A percentile compares a stretch with the other conserved stretches of the same genome.
Conservation (phyloP, 2,797 vertebrate genomes). For the Tenualosa ilisha region DNA sequence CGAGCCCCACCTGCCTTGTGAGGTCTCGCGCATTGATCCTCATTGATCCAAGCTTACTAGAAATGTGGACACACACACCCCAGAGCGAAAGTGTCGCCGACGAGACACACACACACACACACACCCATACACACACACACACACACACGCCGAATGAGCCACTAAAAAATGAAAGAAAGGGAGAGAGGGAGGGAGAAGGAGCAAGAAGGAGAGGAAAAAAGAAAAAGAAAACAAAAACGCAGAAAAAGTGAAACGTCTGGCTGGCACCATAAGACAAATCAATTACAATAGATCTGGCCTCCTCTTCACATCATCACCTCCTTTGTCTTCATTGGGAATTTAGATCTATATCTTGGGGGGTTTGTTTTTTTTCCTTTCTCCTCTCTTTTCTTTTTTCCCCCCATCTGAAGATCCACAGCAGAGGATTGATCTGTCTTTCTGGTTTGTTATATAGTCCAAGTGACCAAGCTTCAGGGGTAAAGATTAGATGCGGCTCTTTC, state of each 20-base stretch:
- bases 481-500: slow-evolving; percentile 17
- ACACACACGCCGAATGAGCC: not conserved
- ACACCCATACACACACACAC: not conserved
- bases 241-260: slow-evolving; percentile 32
- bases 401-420: slow-evolving; percentile 27
- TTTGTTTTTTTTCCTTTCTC: not conserved
- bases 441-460: slow-evolving; percentile 16
- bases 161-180: not conserved
- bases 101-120: not conserved
- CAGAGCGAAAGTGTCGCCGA: slow-evolving; percentile 25
- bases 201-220: slow-evolving; percentile 27
- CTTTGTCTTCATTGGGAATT: slow-evolving; percentile 29
- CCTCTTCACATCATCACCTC: slow-evolving; percentile 28
- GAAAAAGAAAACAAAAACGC: slow-evolving; percentile 29
- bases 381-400: slow-evolving; percentile 6
- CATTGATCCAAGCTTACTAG: slow-evolving; percentile 66
- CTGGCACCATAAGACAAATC: slow-evolving; percentile 33
- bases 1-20: slow-evolving; percentile 65
- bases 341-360: slow-evolving; percentile 18
- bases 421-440: slow-evolving; percentile 22
- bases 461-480: not conserved
- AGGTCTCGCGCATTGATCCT: slow-evolving; percentile 63
- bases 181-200: not conserved
- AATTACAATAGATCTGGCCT: slow-evolving; percentile 39
- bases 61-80: slow-evolving; percentile 56